These are phyloP conservation scores for Cotesia vestalis DNA, from an alignment of 1,140 invertebrate species.

Conservation along the genomic window DNA sequence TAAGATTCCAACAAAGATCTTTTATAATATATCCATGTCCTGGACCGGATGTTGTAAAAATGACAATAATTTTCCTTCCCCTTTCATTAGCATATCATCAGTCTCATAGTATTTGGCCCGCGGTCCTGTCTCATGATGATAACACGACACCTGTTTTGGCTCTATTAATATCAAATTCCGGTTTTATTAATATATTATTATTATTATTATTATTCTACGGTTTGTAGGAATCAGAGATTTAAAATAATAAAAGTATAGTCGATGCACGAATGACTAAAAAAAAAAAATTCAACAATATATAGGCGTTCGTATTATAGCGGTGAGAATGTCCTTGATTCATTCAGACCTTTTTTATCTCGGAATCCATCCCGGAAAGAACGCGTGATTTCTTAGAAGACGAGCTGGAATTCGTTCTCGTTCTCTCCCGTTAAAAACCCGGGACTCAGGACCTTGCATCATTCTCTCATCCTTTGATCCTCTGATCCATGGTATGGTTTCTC, in stretches of 20 bases:
- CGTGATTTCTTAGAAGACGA: slow-evolving; percentile 63
- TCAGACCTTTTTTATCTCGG: slow-evolving; percentile 66
- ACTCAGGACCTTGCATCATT: too few species aligned
- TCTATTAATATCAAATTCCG: slow-evolving; percentile 20
- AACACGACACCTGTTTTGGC: slow-evolving; percentile 14
- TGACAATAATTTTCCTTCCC: too few species aligned
- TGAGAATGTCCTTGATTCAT: slow-evolving; percentile 63
- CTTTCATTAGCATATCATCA: too few species aligned
- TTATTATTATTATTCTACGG: too few species aligned
- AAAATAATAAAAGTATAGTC: neutral
- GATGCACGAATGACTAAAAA: too few species aligned
- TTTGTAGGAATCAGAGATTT: neutral
- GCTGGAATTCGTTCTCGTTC: slow-evolving; percentile 26
- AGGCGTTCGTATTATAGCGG: slow-evolving; percentile 7
- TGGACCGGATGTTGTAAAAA: too few species aligned
- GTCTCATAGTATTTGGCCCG: neutral
- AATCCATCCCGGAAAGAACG: slow-evolving; percentile 67
- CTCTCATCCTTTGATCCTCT: too few species aligned
- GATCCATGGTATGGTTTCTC: neutral
- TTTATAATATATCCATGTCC: too few species aligned
- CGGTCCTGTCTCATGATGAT: neutral
- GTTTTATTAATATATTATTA: too few species aligned
- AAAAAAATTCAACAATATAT: too few species aligned
- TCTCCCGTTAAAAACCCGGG: neutral
- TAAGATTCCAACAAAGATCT: neutral